phyloP scores from a whole-genome alignment of 2,888 invertebrate species.

The Pegoplata infirma region DNA sequence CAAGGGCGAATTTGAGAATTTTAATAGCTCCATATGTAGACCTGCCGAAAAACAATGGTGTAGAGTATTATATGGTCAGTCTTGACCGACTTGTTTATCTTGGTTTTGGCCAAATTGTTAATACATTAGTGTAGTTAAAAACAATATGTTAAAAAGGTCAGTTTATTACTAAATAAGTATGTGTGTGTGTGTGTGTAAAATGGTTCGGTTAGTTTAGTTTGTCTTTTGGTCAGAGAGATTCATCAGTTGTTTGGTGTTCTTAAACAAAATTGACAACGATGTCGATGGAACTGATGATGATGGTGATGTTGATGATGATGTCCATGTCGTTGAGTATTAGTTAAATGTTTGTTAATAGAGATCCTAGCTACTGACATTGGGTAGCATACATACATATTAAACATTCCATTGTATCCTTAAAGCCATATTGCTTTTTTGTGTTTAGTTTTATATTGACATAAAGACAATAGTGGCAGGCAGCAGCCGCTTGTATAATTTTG shows the following conservation, averaged over 20 bases:
- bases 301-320: neutral
- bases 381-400: constrained; percentile 8
- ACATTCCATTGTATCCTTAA: constrained; percentile 10
- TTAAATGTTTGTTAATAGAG: constrained; percentile 44
- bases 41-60: too few species aligned
- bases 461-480: too few species aligned
- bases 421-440: too few species aligned
- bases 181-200: neutral
- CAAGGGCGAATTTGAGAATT: too few species aligned
- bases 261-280: neutral
- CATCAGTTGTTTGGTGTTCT: neutral
- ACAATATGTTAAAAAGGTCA: constrained; percentile 17
- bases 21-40: too few species aligned
- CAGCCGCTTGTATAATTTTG: constrained; percentile 6
- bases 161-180: neutral
- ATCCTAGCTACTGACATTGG: neutral
- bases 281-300: neutral
- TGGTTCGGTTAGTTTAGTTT: neutral
- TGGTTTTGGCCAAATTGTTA: too few species aligned
- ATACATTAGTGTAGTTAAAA: too few species aligned
- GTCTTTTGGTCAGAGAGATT: neutral
- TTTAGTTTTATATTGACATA: too few species aligned
- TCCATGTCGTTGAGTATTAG: constrained; percentile 35
- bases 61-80: too few species aligned
- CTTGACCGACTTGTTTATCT: too few species aligned